phyloP scores from a whole-genome alignment of 2,113 vertebrate genomes.

The Pomatorhinus ruficollis region DNA sequence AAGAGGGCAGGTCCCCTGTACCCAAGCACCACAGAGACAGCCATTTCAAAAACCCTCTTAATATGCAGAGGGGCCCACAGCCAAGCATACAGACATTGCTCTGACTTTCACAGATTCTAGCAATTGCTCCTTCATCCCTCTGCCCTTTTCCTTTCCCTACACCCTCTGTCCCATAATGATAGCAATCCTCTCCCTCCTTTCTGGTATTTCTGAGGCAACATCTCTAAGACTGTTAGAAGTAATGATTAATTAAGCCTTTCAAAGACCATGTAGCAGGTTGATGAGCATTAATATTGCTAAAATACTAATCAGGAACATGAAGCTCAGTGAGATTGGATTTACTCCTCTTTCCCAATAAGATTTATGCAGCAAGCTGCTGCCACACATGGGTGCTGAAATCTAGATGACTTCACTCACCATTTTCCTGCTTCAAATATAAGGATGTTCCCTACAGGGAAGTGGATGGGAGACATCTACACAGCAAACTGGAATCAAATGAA shows the following conservation, averaged over 20 bases:
- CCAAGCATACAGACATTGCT: rapidly evolving
- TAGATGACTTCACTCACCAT: neutral
- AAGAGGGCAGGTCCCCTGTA: neutral
- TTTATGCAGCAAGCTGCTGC: neutral
- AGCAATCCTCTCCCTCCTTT: neutral
- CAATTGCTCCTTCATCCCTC: neutral
- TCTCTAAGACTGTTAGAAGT: neutral
- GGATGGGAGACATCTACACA: neutral
- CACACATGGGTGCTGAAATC: neutral
- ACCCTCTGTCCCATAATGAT: rapidly evolving
- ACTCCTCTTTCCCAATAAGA: neutral
- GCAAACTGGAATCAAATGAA: neutral
- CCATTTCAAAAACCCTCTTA: neutral
- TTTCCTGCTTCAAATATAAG: neutral
- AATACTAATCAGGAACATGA: neutral
- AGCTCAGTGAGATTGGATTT: neutral
- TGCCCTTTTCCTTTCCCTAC: neutral
- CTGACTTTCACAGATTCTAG: neutral
- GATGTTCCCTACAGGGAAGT: neutral
- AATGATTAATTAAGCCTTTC: neutral
- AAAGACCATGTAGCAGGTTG: neutral
- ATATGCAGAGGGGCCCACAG: neutral
- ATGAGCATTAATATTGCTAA: neutral
- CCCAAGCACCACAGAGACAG: neutral
- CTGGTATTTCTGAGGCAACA: neutral